These are phyloP conservation scores for Leptinotarsa haldemani DNA, from an alignment of 2,888 invertebrate genomes.

Conservation along the genomic window DNA sequence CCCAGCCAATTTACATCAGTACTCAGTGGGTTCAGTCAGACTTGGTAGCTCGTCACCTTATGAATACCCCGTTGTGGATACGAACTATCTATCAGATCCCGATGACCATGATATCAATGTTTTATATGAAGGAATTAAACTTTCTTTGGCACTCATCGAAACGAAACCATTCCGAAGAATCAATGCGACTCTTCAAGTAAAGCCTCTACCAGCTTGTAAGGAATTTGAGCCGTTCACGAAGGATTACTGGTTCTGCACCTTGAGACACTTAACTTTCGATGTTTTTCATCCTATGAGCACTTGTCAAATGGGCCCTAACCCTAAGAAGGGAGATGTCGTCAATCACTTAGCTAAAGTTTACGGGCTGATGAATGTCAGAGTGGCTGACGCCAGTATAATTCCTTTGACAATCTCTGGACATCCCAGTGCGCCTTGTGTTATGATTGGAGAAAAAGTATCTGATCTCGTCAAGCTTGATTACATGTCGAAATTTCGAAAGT, in stretches of 20 bases:
- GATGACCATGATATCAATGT: constrained; percentile 65
- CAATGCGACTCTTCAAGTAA: constrained; percentile 63
- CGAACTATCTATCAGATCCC: constrained; percentile 74
- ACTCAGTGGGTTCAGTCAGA: constrained; percentile 73
- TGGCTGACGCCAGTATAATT: constrained; percentile 76
- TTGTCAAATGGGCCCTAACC: constrained; percentile 75
- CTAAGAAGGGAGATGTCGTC: constrained; percentile 72
- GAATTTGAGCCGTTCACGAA: constrained; percentile 25
- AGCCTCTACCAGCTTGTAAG: constrained; percentile 30
- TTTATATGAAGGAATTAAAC: constrained; percentile 68
- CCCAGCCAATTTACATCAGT: constrained; percentile 39
- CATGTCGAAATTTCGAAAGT: background rate
- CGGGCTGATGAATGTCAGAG: constrained; percentile 70
- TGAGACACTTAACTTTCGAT: constrained; percentile 31
- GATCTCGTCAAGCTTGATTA: constrained; percentile 60
- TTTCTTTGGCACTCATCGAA: constrained; percentile 64
- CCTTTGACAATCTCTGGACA: constrained; percentile 74
- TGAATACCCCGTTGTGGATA: constrained; percentile 69
- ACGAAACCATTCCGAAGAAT: constrained; percentile 68
- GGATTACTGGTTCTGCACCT: constrained; percentile 39
- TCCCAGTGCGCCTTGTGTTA: constrained; percentile 75
- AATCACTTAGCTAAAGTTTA: constrained; percentile 72
- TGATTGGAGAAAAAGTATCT: constrained; percentile 78
- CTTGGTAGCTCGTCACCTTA: constrained; percentile 34
- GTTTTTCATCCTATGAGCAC: constrained; percentile 75